Evolutionary conservation across 2,113 vertebrate species (phyloP).

Genomic region (Colaptes auratus): DNA sequence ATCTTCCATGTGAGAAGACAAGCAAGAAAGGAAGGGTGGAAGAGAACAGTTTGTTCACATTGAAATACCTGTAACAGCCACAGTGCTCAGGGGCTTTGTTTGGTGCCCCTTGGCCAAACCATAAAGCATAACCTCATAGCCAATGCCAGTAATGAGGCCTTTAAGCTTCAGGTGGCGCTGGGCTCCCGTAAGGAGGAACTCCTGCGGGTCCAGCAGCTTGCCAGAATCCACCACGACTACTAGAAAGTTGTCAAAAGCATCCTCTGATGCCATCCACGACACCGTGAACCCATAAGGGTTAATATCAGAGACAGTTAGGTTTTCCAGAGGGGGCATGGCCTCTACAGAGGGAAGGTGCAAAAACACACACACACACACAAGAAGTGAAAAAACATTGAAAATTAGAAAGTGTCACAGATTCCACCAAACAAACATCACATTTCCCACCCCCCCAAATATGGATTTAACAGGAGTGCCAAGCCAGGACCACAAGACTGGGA

Average conservation of each 20-base stretch:
- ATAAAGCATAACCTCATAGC: constrained; percentile 86
- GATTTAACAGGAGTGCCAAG: not conserved
- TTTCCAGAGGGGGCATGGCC: constrained; percentile 93
- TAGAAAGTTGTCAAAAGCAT: constrained; percentile 90
- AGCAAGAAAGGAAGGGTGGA: not conserved
- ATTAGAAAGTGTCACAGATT: constrained; percentile 5
- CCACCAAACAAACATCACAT: constrained; percentile 8
- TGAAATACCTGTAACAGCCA: constrained; percentile 93
- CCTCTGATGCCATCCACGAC: constrained; percentile 82
- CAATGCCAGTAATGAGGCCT: constrained; percentile 85
- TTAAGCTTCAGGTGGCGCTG: constrained; percentile 80
- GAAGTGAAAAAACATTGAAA: not conserved
- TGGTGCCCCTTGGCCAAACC: constrained; percentile 88
- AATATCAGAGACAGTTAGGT: constrained; percentile 89
- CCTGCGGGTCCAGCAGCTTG: constrained; percentile 93
- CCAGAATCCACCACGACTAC: constrained; percentile 94
- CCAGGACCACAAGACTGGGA: not conserved
- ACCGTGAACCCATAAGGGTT: constrained; percentile 88
- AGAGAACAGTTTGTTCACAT: constrained; percentile 54
- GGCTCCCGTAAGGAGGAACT: constrained; percentile 81
- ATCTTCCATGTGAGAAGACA: constrained; percentile 9
- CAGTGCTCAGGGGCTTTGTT: constrained; percentile 89
- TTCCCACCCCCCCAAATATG: not conserved
- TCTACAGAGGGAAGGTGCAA: constrained; percentile 83
- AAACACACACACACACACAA: constrained; percentile 61